Conservation (phyloP, 2,797 vertebrate species). For the Euphonia xanthogaster region DNA sequence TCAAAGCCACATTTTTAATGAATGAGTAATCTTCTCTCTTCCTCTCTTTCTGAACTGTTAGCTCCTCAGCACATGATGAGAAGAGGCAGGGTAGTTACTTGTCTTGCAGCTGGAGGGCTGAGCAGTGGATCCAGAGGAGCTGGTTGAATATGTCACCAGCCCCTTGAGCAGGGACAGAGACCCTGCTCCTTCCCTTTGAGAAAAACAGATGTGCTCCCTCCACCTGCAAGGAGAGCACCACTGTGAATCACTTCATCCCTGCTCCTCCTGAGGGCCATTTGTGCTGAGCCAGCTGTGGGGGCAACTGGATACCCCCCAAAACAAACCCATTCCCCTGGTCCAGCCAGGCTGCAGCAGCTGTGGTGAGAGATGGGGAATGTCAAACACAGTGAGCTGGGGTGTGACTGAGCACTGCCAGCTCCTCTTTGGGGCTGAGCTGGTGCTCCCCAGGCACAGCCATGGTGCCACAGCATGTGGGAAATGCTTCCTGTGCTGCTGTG, state of each 20-base stretch:
- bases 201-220: background rate
- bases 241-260: background rate
- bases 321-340: background rate
- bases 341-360: background rate
- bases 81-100: background rate
- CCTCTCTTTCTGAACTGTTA: background rate
- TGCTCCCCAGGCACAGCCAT: background rate
- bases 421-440: background rate
- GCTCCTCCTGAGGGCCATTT: constrained; percentile 7
- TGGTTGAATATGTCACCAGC: background rate
- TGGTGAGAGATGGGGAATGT: background rate
- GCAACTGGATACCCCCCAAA: background rate
- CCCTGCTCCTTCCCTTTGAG: background rate
- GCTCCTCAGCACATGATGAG: background rate
- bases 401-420: background rate
- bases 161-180: background rate
- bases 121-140: background rate
- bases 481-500: background rate
- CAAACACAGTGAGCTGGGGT: background rate
- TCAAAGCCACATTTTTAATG: constrained; percentile 16
- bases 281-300: background rate
- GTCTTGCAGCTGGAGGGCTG: background rate
- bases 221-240: background rate
- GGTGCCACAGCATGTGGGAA: rapidly evolving
- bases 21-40: constrained; percentile 14